These are phyloP conservation scores for Merodon equestris DNA, from an alignment of 2,888 invertebrate genomes.

Conservation along the genomic window DNA sequence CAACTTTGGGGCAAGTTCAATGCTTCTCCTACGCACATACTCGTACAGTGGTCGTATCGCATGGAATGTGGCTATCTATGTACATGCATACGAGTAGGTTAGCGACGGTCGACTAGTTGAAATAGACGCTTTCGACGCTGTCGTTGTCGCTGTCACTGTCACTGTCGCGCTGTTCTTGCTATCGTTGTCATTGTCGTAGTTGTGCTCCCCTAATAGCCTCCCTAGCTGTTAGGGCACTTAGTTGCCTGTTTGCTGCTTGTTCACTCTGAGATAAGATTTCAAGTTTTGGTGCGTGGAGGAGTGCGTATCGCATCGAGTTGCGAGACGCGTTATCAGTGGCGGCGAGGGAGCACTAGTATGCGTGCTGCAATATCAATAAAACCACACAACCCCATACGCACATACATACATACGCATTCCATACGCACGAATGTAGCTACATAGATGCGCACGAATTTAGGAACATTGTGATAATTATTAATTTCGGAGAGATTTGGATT, in stretches of 20 bases:
- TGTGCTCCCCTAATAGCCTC: not conserved
- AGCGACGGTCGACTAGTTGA: too few species aligned
- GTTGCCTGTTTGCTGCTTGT: slow-evolving; percentile 10
- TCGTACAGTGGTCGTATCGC: too few species aligned
- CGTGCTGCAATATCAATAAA: slow-evolving; percentile 34
- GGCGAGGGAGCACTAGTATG: slow-evolving; percentile 20
- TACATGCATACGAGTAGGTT: too few species aligned
- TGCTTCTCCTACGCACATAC: slow-evolving; percentile 36
- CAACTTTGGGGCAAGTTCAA: slow-evolving; percentile 50
- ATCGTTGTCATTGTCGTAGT: slow-evolving; percentile 7
- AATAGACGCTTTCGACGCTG: too few species aligned
- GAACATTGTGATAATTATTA: not conserved
- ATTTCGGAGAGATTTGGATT: slow-evolving; percentile 45
- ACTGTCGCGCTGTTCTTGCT: too few species aligned
- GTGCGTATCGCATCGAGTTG: slow-evolving; percentile 43
- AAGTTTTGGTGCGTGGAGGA: slow-evolving; percentile 39
- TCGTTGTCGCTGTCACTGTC: too few species aligned
- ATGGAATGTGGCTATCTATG: too few species aligned
- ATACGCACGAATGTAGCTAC: too few species aligned
- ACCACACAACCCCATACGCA: not conserved
- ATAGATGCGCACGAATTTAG: not conserved
- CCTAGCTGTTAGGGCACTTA: not conserved
- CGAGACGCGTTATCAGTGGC: slow-evolving; percentile 49
- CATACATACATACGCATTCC: slow-evolving; percentile 16
- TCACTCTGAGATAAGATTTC: slow-evolving; percentile 52